Evolutionary conservation across 2,797 vertebrate species (phyloP).

Genomic region (Poliocrania exsul): DNA sequence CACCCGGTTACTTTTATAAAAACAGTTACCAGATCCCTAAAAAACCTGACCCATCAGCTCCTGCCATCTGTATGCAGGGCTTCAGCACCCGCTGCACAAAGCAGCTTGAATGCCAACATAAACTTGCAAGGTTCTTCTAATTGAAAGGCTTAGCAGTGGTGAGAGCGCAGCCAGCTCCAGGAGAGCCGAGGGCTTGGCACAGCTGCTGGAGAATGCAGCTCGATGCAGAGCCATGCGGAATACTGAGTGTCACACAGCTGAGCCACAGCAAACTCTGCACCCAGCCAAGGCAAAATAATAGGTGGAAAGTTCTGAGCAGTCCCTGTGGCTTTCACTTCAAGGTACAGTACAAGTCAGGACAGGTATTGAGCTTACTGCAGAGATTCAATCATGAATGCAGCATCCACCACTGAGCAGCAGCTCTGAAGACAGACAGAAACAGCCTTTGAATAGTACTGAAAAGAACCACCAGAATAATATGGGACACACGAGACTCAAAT

Average conservation of each 20-base stretch:
- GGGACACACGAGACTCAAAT: background rate
- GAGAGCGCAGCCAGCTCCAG: background rate
- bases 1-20: background rate
- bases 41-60: background rate
- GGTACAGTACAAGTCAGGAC: background rate
- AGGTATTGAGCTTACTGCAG: background rate
- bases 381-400: background rate
- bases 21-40: background rate
- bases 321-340: constrained; percentile 7
- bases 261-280: background rate
- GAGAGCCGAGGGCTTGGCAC: background rate
- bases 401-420: background rate
- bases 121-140: constrained; percentile 43
- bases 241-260: background rate
- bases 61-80: background rate
- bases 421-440: background rate
- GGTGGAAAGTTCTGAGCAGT: background rate
- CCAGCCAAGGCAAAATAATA: background rate
- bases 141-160: background rate
- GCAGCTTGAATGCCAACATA: constrained; percentile 22
- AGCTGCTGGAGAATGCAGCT: background rate
- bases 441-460: background rate
- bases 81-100: background rate
- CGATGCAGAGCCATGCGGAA: background rate
- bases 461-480: background rate